Conservation (phyloP, 2,888 invertebrate species). For the Trachelus tabidus region DNA sequence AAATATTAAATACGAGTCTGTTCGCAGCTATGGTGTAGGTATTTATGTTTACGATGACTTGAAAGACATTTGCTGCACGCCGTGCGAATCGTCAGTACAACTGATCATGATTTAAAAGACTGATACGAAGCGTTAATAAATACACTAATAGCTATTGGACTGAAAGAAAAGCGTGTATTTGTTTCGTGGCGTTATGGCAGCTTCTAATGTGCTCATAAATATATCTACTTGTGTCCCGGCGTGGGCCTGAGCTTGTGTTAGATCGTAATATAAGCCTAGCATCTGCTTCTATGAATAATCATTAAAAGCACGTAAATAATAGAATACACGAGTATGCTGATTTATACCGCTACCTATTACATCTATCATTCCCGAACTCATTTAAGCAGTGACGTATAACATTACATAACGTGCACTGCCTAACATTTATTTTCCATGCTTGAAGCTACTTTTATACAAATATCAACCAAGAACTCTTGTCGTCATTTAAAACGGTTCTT, state of each 20-base stretch:
- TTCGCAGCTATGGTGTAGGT: not conserved
- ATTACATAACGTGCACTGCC: not conserved
- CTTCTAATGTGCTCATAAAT: not conserved
- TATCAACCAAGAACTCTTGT: not conserved
- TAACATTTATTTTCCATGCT: not conserved
- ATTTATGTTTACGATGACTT: not conserved
- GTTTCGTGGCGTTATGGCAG: constrained; percentile 1
- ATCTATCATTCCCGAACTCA: not conserved
- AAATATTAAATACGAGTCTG: not conserved
- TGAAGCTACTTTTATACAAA: not conserved
- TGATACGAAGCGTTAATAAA: not conserved
- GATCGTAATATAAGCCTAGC: constrained; percentile 3
- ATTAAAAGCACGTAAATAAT: constrained; percentile 21
- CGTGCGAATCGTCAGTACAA: not conserved
- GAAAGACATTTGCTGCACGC: not conserved
- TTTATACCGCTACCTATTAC: not conserved
- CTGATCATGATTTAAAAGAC: not conserved
- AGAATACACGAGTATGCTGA: constrained; percentile 11
- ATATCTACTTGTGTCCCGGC: not conserved
- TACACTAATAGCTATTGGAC: not conserved
- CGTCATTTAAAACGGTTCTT: not conserved
- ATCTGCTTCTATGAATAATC: constrained; percentile 23
- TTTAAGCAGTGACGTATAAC: not conserved
- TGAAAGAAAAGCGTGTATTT: not conserved
- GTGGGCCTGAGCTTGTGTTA: not conserved